Percentiles rank a stretch among this genome's conserved stretches.
phyloP scores from a whole-genome alignment of 2,797 vertebrate genomes.

The Diplodus sargus region DNA sequence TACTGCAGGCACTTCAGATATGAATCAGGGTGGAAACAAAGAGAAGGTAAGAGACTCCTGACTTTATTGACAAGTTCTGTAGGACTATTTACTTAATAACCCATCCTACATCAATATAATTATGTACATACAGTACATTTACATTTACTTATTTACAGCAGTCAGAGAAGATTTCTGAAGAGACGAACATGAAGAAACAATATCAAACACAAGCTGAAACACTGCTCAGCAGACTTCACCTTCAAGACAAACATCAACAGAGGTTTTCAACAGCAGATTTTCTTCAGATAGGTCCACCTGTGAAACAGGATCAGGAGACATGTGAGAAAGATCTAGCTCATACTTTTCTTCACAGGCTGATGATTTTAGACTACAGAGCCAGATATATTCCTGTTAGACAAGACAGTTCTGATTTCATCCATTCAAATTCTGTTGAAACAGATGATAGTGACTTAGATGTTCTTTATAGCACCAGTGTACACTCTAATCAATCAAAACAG shows the following conservation, averaged over 20 bases:
- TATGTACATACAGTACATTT: neutral
- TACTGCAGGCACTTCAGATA: neutral
- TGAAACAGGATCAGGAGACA: conserved; percentile 20
- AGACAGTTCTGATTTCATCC: neutral
- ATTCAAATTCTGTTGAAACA: neutral
- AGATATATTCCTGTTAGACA: conserved; percentile 70
- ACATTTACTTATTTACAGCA: neutral
- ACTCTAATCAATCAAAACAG: neutral
- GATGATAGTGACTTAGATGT: too few species aligned
- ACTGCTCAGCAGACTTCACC: conserved; percentile 47
- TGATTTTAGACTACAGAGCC: conserved; percentile 77
- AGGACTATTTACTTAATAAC: neutral
- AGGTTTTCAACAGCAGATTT: conserved; percentile 55
- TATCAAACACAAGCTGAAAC: neutral
- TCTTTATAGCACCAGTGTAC: neutral
- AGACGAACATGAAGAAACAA: accelerated
- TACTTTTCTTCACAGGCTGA: conserved; percentile 73
- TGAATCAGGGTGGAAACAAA: neutral
- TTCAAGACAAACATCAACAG: conserved; percentile 21
- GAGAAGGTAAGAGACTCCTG: neutral
- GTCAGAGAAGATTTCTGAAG: neutral
- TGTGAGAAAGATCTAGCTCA: conserved; percentile 41
- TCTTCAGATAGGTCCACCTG: conserved; percentile 40
- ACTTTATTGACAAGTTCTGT: neutral
- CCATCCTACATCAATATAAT: neutral